phyloP scores from a whole-genome alignment of 1,140 invertebrate species.

The Leptinotarsa lineolata region DNA sequence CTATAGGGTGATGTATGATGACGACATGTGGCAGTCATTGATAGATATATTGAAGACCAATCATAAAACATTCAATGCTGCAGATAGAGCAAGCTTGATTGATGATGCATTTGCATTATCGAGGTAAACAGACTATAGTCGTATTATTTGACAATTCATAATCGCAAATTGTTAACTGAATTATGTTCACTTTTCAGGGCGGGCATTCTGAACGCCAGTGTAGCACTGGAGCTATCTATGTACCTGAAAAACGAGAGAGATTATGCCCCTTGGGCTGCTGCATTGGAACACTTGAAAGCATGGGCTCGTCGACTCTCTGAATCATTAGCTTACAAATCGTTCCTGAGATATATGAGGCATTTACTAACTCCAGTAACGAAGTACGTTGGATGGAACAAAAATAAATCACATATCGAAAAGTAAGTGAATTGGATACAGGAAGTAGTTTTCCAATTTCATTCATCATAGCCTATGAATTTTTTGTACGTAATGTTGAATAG shows the following conservation, averaged over 20 bases:
- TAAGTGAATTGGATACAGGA: conserved; percentile 47
- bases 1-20: conserved; percentile 85
- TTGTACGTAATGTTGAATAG: conserved; percentile 4
- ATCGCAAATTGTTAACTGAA: too few species aligned
- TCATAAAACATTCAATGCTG: conserved; percentile 69
- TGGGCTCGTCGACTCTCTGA: conserved; percentile 71
- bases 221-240: conserved; percentile 70
- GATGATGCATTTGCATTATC: conserved; percentile 79
- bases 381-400: conserved; percentile 69
- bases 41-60: conserved; percentile 71
- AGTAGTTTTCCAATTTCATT: background rate
- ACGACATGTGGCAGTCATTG: conserved; percentile 74
- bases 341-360: conserved; percentile 66
- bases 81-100: conserved; percentile 75
- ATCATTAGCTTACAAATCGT: conserved; percentile 67
- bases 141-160: too few species aligned
- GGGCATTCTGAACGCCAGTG: conserved; percentile 69
- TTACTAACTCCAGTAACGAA: conserved; percentile 66
- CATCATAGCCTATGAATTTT: background rate
- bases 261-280: conserved; percentile 76
- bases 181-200: conserved; percentile 60
- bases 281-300: conserved; percentile 69
- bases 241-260: conserved; percentile 75
- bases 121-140: conserved; percentile 57
- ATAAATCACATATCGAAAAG: conserved; percentile 70